Conservation (phyloP, 2,888 invertebrate genomes). For the Oligia strigilis region DNA sequence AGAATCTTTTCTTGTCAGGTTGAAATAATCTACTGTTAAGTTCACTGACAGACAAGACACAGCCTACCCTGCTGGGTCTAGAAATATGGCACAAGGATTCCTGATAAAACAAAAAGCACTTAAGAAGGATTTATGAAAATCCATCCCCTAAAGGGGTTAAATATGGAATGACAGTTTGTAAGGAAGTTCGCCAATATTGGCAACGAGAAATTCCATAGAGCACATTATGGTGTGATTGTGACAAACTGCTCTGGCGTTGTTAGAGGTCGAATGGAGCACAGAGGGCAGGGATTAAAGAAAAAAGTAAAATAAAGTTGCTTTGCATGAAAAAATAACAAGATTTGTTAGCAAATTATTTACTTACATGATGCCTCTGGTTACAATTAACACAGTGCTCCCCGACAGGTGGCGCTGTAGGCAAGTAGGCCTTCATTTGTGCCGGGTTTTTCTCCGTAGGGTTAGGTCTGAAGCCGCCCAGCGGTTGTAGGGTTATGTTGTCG, state of each 20-base stretch:
- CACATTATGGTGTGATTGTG: neutral
- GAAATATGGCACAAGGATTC: no score
- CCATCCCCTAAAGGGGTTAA: neutral
- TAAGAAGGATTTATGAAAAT: no score
- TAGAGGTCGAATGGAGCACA: neutral
- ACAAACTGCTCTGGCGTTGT: neutral
- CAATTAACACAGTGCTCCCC: conserved; percentile 94
- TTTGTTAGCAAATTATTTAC: conserved; percentile 53
- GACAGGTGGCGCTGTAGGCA: conserved; percentile 93
- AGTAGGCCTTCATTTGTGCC: conserved; percentile 90
- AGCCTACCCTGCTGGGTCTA: no score
- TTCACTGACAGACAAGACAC: no score
- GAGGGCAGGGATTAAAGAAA: neutral
- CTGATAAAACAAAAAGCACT: no score
- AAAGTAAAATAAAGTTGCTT: neutral
- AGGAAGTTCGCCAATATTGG: neutral
- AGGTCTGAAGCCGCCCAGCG: conserved; percentile 92
- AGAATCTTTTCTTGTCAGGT: neutral
- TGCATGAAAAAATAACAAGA: neutral
- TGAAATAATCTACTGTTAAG: no score
- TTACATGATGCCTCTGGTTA: conserved; percentile 93
- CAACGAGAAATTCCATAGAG: neutral
- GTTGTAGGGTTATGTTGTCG: conserved; percentile 94
- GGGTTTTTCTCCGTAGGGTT: conserved; percentile 91
- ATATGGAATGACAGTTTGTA: neutral